Conservation (phyloP, 2,888 invertebrate genomes). For the Pseudoips prasinana region DNA sequence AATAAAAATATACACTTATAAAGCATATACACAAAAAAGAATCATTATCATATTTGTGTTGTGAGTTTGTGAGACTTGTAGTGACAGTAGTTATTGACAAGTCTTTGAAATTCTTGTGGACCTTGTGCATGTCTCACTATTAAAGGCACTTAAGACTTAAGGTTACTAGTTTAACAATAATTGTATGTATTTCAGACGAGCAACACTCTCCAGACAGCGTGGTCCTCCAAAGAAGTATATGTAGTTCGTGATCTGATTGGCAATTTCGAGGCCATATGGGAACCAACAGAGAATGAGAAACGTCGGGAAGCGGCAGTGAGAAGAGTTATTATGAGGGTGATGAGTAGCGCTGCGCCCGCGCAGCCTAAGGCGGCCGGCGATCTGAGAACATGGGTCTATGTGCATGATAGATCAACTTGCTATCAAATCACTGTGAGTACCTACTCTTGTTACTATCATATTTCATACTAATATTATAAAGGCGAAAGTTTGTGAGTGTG, state of each 20-base stretch:
- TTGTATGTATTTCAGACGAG: conserved; percentile 59
- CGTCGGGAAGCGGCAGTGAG: conserved; percentile 89
- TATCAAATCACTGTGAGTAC: conserved; percentile 83
- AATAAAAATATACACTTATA: no score
- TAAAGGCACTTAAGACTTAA: no score
- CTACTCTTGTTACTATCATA: no score
- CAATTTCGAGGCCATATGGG: conserved; percentile 89
- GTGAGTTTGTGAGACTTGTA: no score
- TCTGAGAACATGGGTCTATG: conserved; percentile 89
- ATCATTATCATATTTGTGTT: no score
- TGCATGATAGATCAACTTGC: conserved; percentile 81
- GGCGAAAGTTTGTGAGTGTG: no score
- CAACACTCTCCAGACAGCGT: conserved; percentile 75
- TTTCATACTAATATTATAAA: no score
- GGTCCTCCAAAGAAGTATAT: conserved; percentile 86
- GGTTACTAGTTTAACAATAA: no score
- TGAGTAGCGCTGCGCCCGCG: conserved; percentile 82
- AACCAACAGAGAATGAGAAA: conserved; percentile 88
- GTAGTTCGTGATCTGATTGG: conserved; percentile 90
- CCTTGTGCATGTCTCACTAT: no score
- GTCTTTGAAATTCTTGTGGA: no score
- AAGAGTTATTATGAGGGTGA: conserved; percentile 86
- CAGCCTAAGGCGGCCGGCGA: conserved; percentile 88
- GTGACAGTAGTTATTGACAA: no score
- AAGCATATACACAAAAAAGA: no score